phyloP scores from a whole-genome alignment of 2,797 vertebrate species.

The Premnoplex brunnescens region DNA sequence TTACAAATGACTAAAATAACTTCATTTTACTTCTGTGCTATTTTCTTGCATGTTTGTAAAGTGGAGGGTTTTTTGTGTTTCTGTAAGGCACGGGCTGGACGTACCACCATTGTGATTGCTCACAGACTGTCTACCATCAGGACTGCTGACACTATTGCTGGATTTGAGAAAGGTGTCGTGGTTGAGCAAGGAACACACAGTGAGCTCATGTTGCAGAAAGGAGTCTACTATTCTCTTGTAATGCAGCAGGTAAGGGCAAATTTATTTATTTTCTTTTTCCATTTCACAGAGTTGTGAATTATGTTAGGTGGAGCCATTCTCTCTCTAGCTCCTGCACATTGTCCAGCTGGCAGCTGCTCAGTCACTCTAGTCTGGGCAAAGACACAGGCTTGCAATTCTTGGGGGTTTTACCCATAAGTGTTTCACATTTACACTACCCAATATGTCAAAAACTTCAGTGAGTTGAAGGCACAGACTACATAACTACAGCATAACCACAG shows the following conservation, averaged over 20 bases:
- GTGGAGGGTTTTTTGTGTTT: neutral
- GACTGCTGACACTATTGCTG: constrained; percentile 80
- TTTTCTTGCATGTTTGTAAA: neutral
- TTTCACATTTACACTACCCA: neutral
- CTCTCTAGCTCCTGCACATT: neutral
- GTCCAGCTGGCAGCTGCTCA: neutral
- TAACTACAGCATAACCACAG: neutral
- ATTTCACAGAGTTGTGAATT: neutral
- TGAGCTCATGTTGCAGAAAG: constrained; percentile 79
- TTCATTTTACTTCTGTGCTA: neutral
- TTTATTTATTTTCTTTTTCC: neutral
- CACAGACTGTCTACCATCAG: constrained; percentile 80
- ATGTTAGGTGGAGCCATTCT: neutral
- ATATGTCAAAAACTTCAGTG: neutral
- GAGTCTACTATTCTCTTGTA: constrained; percentile 79
- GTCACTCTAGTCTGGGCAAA: neutral
- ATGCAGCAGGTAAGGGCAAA: constrained; percentile 75
- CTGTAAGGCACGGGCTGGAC: constrained; percentile 75
- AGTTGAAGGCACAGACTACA: neutral
- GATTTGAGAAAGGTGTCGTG: constrained; percentile 74
- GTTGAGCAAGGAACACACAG: constrained; percentile 78
- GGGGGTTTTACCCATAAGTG: neutral
- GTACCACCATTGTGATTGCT: constrained; percentile 82
- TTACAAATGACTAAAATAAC: neutral
- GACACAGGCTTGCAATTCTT: neutral